A percentile compares a stretch with the other conserved stretches of the same genome.
Conservation (phyloP, 2,888 invertebrate species). For the Ptychoptera albimana region DNA sequence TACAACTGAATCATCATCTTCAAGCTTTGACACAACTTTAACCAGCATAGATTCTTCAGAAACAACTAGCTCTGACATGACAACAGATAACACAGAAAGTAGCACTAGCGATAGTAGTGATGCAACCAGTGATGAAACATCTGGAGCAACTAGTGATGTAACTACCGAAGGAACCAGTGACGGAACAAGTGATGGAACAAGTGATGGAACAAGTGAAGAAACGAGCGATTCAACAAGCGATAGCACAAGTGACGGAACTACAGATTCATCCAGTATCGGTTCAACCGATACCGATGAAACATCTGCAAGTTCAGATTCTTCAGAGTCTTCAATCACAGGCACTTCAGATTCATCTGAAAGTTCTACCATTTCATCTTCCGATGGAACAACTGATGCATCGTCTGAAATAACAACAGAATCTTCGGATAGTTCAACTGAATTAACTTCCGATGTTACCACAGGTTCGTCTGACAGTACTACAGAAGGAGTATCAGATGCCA, state of each 20-base stretch:
- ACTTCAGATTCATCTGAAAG: conserved; percentile 8
- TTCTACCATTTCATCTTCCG: conserved; percentile 1
- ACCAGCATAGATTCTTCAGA: conserved; percentile 13
- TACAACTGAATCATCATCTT: conserved; percentile 13
- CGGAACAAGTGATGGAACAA: conserved; percentile 8
- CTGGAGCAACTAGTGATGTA: conserved; percentile 4
- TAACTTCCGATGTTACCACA: conserved; percentile 5
- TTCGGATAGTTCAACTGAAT: conserved; percentile 7
- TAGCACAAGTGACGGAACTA: conserved; percentile 10
- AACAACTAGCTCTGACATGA: background rate
- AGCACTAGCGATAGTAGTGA: conserved; percentile 2
- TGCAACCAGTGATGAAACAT: conserved; percentile 4
- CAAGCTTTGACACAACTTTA: conserved; percentile 11
- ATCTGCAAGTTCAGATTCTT: conserved; percentile 7
- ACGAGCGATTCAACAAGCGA: background rate
- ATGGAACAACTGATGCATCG: conserved; percentile 5
- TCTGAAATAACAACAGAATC: conserved; percentile 6
- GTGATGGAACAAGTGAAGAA: conserved; percentile 12
- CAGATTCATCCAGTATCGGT: conserved; percentile 5
- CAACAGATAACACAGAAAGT: background rate
- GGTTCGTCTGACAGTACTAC: background rate
- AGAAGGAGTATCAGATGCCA: background rate
- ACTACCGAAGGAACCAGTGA: conserved; percentile 9
- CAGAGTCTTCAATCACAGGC: background rate
- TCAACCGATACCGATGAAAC: conserved; percentile 9